Evolutionary conservation across 1,140 invertebrate species (phyloP), one percentile per base, ranked within the genome.

Genomic region (Tetramorium simillimum): DNA sequence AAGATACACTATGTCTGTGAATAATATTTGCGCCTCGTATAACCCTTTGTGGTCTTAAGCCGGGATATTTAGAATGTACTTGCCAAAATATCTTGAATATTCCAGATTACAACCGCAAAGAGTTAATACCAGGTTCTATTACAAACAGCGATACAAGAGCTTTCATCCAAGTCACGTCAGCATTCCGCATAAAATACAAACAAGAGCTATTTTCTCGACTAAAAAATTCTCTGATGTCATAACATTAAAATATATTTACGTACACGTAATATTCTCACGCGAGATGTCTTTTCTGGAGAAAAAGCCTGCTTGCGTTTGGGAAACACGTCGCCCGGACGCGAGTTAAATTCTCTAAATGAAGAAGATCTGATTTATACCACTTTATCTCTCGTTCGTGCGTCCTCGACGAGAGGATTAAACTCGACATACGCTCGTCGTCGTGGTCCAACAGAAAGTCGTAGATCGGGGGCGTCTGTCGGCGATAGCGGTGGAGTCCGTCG

Each of bases 321-420:
- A 60, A 46, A 63, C 69, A 60, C 40, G 69, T 75, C 51, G 80
- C 7, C 28, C 24, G 80, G 69, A 75, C 69, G 80, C 80, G 80
- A 28, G 69, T 73, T 84, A 73, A 84, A 84, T 84, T 84, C 40
- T 84, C 69, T 84, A 84, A 84, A 84, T 84, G 80, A 84, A 70
- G 77, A 56, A 72, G 51, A 60, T 84, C 69, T 75, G 80, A 84
- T 84, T 84, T 84, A 84, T 84, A 60, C 69, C 28, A 84, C 69
- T 84, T 84, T 84, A 75, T 84, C 80, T 75, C 80, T 75, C 69
- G 69, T 84, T 84, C 69, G 80, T 84, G 80, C 69, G 70, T 75
- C 53, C 80, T 14, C 69, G 28, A 84, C 53, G 69, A 62, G 69
- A 33, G 69, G 43, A 84, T 84, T 84, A 84, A 84, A 84, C 40